phyloP scores from a whole-genome alignment of 2,888 invertebrate genomes.

The Xylota sylvarum region DNA sequence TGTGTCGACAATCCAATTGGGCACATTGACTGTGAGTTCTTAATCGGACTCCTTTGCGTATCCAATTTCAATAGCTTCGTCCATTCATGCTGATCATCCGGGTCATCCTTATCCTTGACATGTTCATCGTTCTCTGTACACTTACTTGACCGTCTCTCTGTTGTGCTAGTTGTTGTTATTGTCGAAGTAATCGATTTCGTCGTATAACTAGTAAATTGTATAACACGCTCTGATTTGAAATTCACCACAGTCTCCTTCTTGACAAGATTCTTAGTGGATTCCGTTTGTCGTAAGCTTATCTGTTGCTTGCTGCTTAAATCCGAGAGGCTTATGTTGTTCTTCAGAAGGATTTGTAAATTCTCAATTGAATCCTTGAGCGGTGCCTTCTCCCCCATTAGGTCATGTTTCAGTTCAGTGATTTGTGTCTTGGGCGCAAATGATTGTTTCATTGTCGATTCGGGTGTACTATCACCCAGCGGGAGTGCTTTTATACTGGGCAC shows the following conservation, averaged over 20 bases:
- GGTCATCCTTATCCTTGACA: conserved; percentile 62
- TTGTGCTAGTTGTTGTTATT: conserved; percentile 51
- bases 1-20: conserved; percentile 81
- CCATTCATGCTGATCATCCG: conserved; percentile 79
- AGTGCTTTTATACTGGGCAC: conserved; percentile 78
- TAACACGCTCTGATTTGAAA: conserved; percentile 80
- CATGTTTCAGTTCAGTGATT: conserved; percentile 82
- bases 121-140: conserved; percentile 61
- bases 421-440: conserved; percentile 79
- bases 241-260: conserved; percentile 81
- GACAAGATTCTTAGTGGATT: conserved; percentile 79
- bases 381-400: conserved; percentile 80
- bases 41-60: conserved; percentile 82
- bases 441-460: conserved; percentile 76
- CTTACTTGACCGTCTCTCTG: conserved; percentile 32
- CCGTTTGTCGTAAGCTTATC: conserved; percentile 81
- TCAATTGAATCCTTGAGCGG: conserved; percentile 84
- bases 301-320: conserved; percentile 84
- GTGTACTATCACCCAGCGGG: conserved; percentile 70
- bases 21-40: conserved; percentile 84
- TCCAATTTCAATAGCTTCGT: conserved; percentile 79
- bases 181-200: conserved; percentile 73
- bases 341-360: conserved; percentile 84
- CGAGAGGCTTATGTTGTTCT: conserved; percentile 84
- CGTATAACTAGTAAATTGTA: conserved; percentile 70